These are phyloP conservation scores for Drosophila chauvacae DNA, from an alignment of 1,140 invertebrate genomes.

Conservation along the genomic window DNA sequence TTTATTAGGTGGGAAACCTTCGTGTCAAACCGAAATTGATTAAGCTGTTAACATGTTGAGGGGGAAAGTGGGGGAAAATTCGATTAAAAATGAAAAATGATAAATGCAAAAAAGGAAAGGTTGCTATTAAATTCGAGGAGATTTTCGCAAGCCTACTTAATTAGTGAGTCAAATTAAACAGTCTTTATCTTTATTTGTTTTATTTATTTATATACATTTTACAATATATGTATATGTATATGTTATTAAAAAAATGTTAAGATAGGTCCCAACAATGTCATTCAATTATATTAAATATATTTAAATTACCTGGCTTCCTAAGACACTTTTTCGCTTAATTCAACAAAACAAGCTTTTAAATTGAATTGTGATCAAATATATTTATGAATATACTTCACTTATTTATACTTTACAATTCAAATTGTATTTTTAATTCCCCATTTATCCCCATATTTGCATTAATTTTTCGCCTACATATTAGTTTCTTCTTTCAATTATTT, in stretches of 20 bases:
- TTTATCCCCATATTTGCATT: not conserved
- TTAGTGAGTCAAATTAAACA: not conserved
- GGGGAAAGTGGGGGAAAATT: not conserved
- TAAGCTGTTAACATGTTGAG: slow-evolving; percentile 8
- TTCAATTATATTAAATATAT: not conserved
- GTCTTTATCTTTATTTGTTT: too few relatives aligned
- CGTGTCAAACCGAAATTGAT: slow-evolving; percentile 24
- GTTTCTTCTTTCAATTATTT: not conserved
- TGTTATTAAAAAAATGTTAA: too few relatives aligned
- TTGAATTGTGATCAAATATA: too few relatives aligned
- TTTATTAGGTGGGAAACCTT: slow-evolving; percentile 35
- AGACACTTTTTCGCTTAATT: too few relatives aligned
- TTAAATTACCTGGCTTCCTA: not conserved
- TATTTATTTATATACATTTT: too few relatives aligned
- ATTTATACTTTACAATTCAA: too few relatives aligned
- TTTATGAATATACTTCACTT: too few relatives aligned
- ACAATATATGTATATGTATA: too few relatives aligned
- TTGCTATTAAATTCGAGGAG: not conserved
- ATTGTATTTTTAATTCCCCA: not conserved
- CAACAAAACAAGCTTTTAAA: too few relatives aligned
- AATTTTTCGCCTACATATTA: not conserved
- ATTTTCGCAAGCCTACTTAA: not conserved
- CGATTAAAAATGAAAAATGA: not conserved
- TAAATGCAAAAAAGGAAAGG: not conserved
- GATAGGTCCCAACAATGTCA: not conserved